A percentile compares a stretch with the other conserved stretches of the same genome.
Conservation (phyloP, 2,797 vertebrate species). For the Myotis daubentonii region DNA sequence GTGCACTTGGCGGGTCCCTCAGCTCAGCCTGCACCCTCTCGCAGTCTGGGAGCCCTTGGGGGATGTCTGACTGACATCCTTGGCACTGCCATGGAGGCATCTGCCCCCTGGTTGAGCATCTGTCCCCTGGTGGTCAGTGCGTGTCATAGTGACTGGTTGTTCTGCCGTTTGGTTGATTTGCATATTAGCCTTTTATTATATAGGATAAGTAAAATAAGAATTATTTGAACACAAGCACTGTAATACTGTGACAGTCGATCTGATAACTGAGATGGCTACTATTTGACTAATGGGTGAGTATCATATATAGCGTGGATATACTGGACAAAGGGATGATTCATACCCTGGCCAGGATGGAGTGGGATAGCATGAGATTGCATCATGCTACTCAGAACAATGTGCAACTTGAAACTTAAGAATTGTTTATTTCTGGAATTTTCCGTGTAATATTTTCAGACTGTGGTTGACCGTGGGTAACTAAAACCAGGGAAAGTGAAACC, state of each 20-base stretch:
- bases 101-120: no score
- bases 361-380: background rate
- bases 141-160: no score
- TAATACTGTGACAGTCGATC: background rate
- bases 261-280: background rate
- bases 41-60: no score
- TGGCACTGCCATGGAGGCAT: no score
- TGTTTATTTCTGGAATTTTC: background rate
- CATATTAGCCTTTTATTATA: no score
- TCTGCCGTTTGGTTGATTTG: accelerated
- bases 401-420: background rate
- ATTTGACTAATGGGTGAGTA: background rate
- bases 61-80: no score
- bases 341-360: background rate
- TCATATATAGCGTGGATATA: background rate
- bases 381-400: no score
- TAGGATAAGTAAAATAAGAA: background rate
- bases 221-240: background rate
- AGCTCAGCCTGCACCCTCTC: accelerated
- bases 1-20: no score
- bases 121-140: no score
- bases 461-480: background rate
- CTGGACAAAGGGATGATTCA: background rate
- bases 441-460: background rate
- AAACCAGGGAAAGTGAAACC: background rate